phyloP scores from a whole-genome alignment of 1,140 invertebrate species.

The Steinernema khuongi region DNA sequence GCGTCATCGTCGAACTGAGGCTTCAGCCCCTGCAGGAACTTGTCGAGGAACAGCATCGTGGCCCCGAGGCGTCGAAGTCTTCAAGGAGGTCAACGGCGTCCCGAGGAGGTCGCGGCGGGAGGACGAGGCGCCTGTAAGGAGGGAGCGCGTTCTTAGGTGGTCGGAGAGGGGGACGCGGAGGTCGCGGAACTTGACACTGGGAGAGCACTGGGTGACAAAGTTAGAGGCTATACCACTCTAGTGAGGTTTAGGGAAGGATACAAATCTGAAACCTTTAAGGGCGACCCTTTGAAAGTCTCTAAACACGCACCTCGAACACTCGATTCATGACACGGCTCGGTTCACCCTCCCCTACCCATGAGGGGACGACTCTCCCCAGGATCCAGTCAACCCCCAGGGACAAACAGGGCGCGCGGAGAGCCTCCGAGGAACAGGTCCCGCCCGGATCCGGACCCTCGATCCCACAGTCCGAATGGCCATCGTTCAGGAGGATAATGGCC shows the following conservation, averaged over 20 bases:
- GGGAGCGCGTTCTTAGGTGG: neutral
- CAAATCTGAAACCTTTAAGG: neutral
- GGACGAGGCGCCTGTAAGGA: neutral
- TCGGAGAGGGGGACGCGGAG: neutral
- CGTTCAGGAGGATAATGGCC: too few species aligned
- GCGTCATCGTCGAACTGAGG: constrained; percentile 63
- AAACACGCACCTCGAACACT: too few species aligned
- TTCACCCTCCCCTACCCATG: too few species aligned
- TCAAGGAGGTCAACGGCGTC: neutral
- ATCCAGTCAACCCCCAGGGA: too few species aligned
- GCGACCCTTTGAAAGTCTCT: too few species aligned
- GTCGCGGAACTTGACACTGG: neutral
- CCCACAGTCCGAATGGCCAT: too few species aligned
- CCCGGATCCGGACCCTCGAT: too few species aligned
- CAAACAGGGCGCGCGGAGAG: too few species aligned
- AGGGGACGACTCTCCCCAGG: too few species aligned
- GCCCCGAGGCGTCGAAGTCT: constrained; percentile 22
- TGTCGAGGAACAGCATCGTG: constrained; percentile 56
- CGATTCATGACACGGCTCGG: too few species aligned
- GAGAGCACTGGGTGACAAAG: neutral
- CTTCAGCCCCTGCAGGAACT: constrained; percentile 58
- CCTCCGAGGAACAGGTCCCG: too few species aligned
- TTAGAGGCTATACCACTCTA: too few species aligned
- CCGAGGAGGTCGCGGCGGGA: neutral
- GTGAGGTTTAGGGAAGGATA: neutral